A percentile compares a stretch with the other conserved stretches of the same genome.
These are phyloP conservation scores for Lydus trimaculatus DNA, from an alignment of 2,888 invertebrate genomes.

Conservation along the genomic window DNA sequence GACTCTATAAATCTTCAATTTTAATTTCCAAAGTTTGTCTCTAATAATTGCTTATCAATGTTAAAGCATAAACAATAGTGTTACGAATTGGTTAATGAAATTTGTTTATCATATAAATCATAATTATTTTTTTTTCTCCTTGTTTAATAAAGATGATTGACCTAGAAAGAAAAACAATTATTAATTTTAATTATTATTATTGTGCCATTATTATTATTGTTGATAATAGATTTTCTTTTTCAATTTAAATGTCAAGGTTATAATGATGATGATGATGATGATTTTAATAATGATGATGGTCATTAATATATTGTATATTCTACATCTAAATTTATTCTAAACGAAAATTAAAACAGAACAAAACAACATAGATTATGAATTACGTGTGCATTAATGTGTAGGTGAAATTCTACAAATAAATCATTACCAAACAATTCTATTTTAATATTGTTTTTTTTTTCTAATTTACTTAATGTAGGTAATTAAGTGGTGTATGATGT, in stretches of 20 bases:
- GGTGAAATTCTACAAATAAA: neutral
- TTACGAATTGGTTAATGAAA: neutral
- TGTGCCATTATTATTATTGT: neutral
- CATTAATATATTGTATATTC: neutral
- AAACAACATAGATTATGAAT: neutral
- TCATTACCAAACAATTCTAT: neutral
- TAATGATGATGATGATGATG: neutral
- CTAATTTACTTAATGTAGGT: neutral
- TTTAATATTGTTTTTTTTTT: neutral
- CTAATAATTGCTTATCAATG: neutral
- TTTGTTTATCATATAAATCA: neutral
- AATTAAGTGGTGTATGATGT: neutral
- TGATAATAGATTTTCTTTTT: constrained; percentile 3
- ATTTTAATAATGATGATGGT: neutral
- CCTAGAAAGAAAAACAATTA: neutral
- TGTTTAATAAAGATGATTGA: constrained; percentile 1
- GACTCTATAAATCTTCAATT: neutral
- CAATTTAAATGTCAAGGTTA: neutral
- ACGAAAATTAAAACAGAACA: neutral
- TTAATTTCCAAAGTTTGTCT: neutral
- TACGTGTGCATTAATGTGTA: neutral
- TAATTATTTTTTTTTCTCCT: neutral
- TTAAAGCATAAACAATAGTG: neutral
- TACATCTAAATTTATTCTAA: neutral
- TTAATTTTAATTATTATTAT: constrained; percentile 4